Percentiles rank a stretch among this genome's conserved stretches.
These are phyloP conservation scores for Bombus pyrosoma DNA, from an alignment of 1,140 invertebrate genomes.

Conservation along the genomic window DNA sequence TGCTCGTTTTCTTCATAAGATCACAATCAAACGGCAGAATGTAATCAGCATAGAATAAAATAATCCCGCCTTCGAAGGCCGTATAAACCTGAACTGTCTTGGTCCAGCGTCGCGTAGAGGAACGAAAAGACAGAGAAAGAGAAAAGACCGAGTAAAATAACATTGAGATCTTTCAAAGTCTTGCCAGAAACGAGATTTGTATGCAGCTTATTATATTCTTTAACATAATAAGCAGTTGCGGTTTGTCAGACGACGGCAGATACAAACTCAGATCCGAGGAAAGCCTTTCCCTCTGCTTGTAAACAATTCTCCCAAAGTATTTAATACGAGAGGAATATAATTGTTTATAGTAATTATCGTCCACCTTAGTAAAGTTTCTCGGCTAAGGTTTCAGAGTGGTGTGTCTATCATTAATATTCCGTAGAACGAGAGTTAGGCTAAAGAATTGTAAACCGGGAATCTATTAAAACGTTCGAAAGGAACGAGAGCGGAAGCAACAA, in stretches of 20 bases:
- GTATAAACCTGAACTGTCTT: background rate
- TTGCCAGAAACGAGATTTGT: slow-evolving; percentile 18
- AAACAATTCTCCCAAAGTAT: background rate
- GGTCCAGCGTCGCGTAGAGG: background rate
- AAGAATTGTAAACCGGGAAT: background rate
- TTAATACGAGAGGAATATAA: slow-evolving; percentile 18
- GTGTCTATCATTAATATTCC: background rate
- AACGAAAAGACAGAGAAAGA: background rate
- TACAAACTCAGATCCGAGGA: background rate
- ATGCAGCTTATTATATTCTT: slow-evolving; percentile 13
- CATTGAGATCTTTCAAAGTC: background rate
- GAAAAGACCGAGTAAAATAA: background rate
- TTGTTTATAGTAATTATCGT: slow-evolving; percentile 34
- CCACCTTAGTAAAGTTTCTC: background rate
- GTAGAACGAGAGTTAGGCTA: background rate
- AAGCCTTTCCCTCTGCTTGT: background rate
- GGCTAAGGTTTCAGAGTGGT: background rate
- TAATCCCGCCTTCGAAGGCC: background rate
- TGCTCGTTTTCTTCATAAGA: background rate
- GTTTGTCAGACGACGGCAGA: background rate
- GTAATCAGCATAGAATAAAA: background rate
- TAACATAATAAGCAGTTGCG: slow-evolving; percentile 10
- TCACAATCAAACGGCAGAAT: background rate
- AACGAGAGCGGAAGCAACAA: background rate
- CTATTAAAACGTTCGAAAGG: background rate